Percentiles rank a stretch among this genome's conserved stretches.
Evolutionary conservation across 2,113 vertebrate genomes (phyloP).

Genomic region (Puffinus mauretanicus): DNA sequence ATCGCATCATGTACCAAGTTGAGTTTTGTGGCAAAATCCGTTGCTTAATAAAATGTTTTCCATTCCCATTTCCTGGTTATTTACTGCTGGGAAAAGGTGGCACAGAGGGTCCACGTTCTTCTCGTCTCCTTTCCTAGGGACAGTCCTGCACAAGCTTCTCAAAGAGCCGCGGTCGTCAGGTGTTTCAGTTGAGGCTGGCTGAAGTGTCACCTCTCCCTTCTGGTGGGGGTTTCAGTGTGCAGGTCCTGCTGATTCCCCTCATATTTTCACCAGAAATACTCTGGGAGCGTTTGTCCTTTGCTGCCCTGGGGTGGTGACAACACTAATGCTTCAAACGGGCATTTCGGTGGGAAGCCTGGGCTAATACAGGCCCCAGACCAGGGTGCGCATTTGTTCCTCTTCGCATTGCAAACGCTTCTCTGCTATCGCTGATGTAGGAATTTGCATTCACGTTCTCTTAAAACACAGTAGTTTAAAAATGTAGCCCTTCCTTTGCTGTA

Average conservation of each 20-base stretch:
- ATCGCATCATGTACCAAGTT: accelerated
- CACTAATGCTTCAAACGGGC: background rate
- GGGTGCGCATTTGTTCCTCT: accelerated
- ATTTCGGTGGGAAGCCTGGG: accelerated
- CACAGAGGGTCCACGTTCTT: background rate
- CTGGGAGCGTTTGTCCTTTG: background rate
- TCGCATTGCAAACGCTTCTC: accelerated
- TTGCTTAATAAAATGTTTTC: background rate
- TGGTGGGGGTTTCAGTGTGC: background rate
- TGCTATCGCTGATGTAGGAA: background rate
- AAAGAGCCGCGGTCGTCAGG: background rate
- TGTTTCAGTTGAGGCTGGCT: background rate
- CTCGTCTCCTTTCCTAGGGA: background rate
- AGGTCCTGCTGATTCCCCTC: background rate
- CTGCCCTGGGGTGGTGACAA: background rate
- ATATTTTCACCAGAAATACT: background rate
- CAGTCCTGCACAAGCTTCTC: background rate
- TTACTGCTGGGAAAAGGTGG: background rate
- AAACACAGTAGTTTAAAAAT: background rate
- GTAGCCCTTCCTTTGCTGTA: background rate
- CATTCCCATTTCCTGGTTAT: background rate
- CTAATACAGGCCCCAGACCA: background rate
- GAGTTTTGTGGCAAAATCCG: background rate
- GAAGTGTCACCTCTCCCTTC: background rate
- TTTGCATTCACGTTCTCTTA: background rate